These are phyloP conservation scores for Crypturellus tataupa DNA, from an alignment of 2,797 vertebrate species.

Conservation along the genomic window DNA sequence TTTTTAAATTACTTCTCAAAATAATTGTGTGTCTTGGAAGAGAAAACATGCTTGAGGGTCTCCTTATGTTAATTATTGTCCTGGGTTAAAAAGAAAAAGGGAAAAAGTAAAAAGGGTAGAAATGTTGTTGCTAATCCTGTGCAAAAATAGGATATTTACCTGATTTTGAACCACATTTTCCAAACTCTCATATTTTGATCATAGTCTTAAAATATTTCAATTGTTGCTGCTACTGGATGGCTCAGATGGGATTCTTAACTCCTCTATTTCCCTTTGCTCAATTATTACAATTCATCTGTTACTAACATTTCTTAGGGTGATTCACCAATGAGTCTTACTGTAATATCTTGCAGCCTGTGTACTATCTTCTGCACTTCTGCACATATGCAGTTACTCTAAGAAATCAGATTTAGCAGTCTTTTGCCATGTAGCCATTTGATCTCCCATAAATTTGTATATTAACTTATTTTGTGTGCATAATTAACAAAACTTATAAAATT, in stretches of 20 bases:
- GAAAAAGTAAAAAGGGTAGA: neutral
- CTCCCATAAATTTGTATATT: neutral
- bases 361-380: neutral
- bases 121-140: neutral
- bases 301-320: accelerated
- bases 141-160: neutral
- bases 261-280: neutral
- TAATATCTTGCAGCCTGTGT: accelerated
- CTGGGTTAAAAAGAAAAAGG: neutral
- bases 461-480: neutral
- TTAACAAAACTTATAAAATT: neutral
- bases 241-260: neutral
- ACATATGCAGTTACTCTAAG: neutral
- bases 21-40: neutral
- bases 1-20: neutral
- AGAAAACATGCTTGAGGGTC: accelerated
- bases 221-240: accelerated
- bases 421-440: neutral
- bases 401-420: neutral
- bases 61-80: neutral
- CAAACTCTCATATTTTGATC: neutral
- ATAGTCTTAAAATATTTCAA: accelerated
- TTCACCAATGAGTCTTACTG: accelerated
- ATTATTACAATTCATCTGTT: neutral
- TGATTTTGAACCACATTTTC: neutral